Conservation (phyloP, 2,113 vertebrate species). For the Leucopsar rothschildi region DNA sequence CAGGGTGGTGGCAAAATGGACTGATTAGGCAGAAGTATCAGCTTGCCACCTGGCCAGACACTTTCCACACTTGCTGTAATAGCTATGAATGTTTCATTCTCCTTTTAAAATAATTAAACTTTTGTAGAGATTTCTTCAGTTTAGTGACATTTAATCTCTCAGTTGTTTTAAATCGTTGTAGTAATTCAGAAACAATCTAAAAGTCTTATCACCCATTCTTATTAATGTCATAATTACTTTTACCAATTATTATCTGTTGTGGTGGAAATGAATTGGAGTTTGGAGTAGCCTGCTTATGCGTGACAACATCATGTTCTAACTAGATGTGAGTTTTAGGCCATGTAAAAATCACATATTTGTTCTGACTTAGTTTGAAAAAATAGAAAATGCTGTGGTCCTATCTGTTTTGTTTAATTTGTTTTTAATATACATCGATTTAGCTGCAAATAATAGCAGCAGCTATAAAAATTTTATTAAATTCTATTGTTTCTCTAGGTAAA, state of each 20-base stretch:
- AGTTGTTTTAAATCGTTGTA: neutral
- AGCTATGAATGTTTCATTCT: neutral
- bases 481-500: neutral
- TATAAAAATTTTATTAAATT: neutral
- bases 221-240: neutral
- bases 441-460: neutral
- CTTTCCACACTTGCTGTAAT: neutral
- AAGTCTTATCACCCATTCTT: neutral
- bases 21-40: neutral
- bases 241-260: neutral
- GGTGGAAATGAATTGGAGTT: neutral
- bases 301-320: neutral
- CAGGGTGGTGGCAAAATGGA: neutral
- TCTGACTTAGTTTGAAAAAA: neutral
- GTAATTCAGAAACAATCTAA: neutral
- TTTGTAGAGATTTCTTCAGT: neutral
- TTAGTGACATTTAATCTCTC: neutral
- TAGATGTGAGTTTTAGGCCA: neutral
- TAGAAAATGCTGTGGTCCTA: rapidly evolving
- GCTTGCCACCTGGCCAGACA: neutral
- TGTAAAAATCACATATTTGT: neutral
- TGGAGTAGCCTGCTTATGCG: neutral
- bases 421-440: neutral
- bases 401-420: neutral
- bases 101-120: neutral